Base-by-base conservation (phyloP, 2,113 vertebrate species). In the Dinomys branickii region DNA sequence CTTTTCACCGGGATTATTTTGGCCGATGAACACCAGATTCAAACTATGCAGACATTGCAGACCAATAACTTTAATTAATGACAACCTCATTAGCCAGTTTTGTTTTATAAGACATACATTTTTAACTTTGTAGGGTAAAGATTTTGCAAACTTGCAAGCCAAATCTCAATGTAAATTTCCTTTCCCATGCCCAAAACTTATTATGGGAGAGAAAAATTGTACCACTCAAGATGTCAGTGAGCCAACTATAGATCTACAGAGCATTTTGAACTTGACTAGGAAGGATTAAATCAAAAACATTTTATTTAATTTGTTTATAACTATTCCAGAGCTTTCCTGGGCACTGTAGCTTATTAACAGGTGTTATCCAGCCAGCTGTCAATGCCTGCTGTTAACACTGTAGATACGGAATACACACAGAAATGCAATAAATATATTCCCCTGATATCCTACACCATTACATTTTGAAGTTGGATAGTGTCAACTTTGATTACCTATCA, bases 291-390 rank as follows among this genome's bases (percentile, higher is more conserved):
- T 77, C 0, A 81, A 91, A 97, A 89, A 54, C 19, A 56, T 88
- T 85, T 89, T 85, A 38, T 93, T 7, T 85, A 93, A 96, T 90
- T 85, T 58, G 93, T 96, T 85, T 63, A 94, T 90, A 95, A 94
- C n/a, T 94, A 73, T 85, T 90, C 30, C 81, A 95, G 63, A 56
- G 12, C 2, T 2, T 92, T 91, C 26, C 7, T 38, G 85, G 56
- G 44, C n/a, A n/a, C 56, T 94, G 22, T 54, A 87, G 35, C 12
- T 96, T 97, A 88, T 96, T 92, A 96, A 22, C 58, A 94, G 85
- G 61, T 94, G 75, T 80, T 93, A 63, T 52, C 4, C 7, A 93
- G 65, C 56, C 89, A 88, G 75, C 75, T 96, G 78, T 94, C 81
- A 96, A 86, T 97, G 85, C 63, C 56, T 82, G 33, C 81, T 97